These are phyloP conservation scores for Megalurothrips usitatus DNA, from an alignment of 2,888 invertebrate species.

Conservation along the genomic window DNA sequence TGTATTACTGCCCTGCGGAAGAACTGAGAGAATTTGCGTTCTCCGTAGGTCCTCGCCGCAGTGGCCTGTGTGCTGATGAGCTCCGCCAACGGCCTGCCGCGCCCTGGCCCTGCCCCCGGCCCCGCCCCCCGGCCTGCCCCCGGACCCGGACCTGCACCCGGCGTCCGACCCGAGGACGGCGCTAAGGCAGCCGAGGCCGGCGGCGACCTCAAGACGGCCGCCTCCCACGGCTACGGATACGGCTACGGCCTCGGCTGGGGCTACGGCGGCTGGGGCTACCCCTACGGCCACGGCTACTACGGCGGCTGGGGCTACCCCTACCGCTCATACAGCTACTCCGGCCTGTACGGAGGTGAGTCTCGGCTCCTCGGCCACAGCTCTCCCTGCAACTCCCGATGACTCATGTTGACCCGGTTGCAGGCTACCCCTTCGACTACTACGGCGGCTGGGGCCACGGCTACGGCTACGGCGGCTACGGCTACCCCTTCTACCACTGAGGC, in stretches of 20 bases:
- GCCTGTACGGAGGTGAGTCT: not conserved
- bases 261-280: conserved; percentile 20
- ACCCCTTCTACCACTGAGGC: conserved; percentile 14
- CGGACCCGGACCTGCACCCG: not conserved
- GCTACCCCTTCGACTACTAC: conserved; percentile 19
- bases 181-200: not conserved
- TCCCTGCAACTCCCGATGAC: not conserved
- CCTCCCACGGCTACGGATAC: conserved; percentile 14
- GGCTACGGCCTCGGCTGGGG: not conserved
- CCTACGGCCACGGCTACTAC: conserved; percentile 8
- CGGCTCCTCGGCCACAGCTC: not conserved
- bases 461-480: conserved; percentile 21
- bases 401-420: not conserved
- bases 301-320: conserved; percentile 21
- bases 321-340: not conserved
- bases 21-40: too few species aligned
- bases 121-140: not conserved
- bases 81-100: not conserved
- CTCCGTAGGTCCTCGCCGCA: not conserved
- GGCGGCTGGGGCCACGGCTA: conserved; percentile 22
- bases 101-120: not conserved
- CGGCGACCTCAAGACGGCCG: conserved; percentile 16
- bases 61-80: not conserved
- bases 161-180: not conserved
- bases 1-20: too few species aligned